Percentiles rank a stretch among this genome's conserved stretches.
These are phyloP conservation scores for Gopherus evgoodei DNA, from an alignment of 2,113 vertebrate species.

Conservation along the genomic window DNA sequence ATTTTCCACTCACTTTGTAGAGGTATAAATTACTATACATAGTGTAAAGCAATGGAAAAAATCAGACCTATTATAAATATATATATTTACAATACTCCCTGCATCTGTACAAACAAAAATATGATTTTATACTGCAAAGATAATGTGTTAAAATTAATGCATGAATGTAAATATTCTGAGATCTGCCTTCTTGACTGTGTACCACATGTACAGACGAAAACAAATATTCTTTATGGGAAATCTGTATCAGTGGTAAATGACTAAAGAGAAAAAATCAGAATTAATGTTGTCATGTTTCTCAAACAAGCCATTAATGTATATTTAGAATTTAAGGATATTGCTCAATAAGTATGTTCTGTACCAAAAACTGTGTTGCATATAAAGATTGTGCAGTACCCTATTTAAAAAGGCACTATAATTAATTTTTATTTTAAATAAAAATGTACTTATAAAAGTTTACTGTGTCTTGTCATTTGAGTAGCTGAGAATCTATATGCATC, in stretches of 20 bases:
- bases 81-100: slow-evolving; percentile 81
- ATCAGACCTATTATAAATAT: slow-evolving; percentile 75
- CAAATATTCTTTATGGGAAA: slow-evolving; percentile 81
- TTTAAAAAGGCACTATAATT: slow-evolving; percentile 82
- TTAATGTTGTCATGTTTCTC: slow-evolving; percentile 85
- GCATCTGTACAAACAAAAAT: slow-evolving; percentile 79
- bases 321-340: slow-evolving; percentile 84
- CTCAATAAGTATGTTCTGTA: slow-evolving; percentile 83
- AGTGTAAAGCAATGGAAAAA: slow-evolving; percentile 75
- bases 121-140: slow-evolving; percentile 77
- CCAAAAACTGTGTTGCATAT: slow-evolving; percentile 82
- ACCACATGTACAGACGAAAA: slow-evolving; percentile 83
- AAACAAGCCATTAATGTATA: slow-evolving; percentile 86
- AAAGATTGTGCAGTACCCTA: slow-evolving; percentile 80
- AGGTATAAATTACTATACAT: slow-evolving; percentile 66
- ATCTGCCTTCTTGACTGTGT: slow-evolving; percentile 89
- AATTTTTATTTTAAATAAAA: slow-evolving; percentile 97
- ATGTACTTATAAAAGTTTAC: slow-evolving; percentile 81
- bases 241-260: slow-evolving; percentile 79
- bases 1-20: background rate
- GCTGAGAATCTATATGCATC: background rate
- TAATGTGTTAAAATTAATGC: slow-evolving; percentile 84
- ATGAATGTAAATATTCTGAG: slow-evolving; percentile 93
- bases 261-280: slow-evolving; percentile 78
- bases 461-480: background rate